Base-by-base conservation (phyloP, 1,140 invertebrate genomes). In the Temnothorax curvispinosus region DNA sequence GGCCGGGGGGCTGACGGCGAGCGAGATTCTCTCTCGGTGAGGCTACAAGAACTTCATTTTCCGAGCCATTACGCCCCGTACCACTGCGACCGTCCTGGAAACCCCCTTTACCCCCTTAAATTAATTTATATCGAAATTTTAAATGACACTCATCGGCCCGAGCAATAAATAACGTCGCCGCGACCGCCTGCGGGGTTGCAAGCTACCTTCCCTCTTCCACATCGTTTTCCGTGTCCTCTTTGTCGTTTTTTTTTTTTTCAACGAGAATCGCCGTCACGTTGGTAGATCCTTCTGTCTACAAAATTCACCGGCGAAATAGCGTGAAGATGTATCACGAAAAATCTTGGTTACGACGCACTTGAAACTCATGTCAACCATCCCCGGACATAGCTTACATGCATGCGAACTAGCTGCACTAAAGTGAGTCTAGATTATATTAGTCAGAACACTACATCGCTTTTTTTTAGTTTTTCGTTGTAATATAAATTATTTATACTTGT, bases 41-140 rank as follows among this genome's bases (percentile, higher is more conserved):
- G 87, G 91, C 91, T 94, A 94, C 93, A 92, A 94, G 94, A 94
- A 95, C 93, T 95, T 95, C 93, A 95, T 95, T 95, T 95, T 95
- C 94, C 93, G 76, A 94, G 92, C 94, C 94, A 95, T 95, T 95
- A 95, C 92, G 90, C 86, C 91, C 87, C 93, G 89, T 92, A 89
- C 88, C 90, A 91, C 89, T 89, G 85, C 86, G 72, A 76, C 86
- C 75, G 65, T 87, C 77, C 86, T 82, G 74, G 82, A 92, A 93
- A 94, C 92, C 92, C 77, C 91, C 91, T 93, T 94, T 93, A 85
- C 80, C 90, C 86, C 88, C 90, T 92, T 94, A 94, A 94, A 95
- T 95, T 94, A 94, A 95, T 95, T 94, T 94, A 94, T 93, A 94
- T 94, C 93, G 92, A 94, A 94, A 95, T 94, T 95, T 95, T 94